Evolutionary conservation across 1,140 invertebrate species (phyloP), one percentile per base, ranked within the genome.

Genomic region (Pseudomyrmex pallidus): DNA sequence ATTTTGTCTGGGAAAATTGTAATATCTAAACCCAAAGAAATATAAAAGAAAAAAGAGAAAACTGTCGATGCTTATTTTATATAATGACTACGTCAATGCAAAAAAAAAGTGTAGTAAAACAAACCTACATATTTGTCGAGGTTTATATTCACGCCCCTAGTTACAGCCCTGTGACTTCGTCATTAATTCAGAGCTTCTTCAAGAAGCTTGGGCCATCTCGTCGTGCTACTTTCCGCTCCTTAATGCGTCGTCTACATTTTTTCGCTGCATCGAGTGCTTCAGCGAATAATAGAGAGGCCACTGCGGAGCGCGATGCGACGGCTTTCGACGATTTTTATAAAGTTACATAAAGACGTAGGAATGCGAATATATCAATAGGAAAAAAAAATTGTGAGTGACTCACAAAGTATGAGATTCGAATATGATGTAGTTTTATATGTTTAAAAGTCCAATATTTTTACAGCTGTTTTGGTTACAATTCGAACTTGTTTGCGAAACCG

Each of bases 111-210:
- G 15, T 66, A 15, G 54, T 20, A 20, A 20, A 61, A 17, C 10
- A 46, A 72, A 70, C 48, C n/a, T n/a, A 10, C 35, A 46, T 52
- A 25, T 72, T 57, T 70, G 22, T 59, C 44, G 44, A 35, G 15
- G 2, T 59, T 44, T 68, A 25, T 25, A 70, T 35, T n/a, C 10
- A 70, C 3, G 1, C n/a, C 8, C 5, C 2, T 66, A 48, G 52
- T 72, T n/a, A 68, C 72, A 52, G 35, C 25, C 88, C 87, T 85
- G 35, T 35, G 74, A 62, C 64, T 85, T 90, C 87, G 90, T 93
- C 85, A 91, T 91, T 94, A 93, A 93, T 93, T 93, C 92, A 93
- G 83, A 90, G 77, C 70, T 91, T 92, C 88, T 77, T 92, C 89
- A 90, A 91, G 86, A 89, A 89, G 85, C 84, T 73, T 76, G 83